Evolutionary conservation across 2,113 vertebrate species (phyloP).

Genomic region (Centropristis striata): DNA sequence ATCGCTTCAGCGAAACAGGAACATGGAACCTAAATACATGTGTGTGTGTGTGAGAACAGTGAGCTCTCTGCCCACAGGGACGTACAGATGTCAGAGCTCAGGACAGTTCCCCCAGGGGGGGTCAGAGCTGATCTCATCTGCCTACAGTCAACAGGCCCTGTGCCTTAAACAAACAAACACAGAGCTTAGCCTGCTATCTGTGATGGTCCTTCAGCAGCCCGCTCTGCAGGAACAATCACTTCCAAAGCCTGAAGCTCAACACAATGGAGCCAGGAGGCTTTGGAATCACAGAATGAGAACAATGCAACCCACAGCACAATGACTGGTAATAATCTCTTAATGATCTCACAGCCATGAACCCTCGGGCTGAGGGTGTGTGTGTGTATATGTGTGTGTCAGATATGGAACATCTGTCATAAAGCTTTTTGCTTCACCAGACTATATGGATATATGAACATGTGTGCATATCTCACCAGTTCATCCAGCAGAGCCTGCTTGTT

Average conservation of each 20-base stretch:
- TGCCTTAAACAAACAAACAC: conserved; percentile 84
- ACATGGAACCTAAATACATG: conserved; percentile 37
- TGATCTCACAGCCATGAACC: conserved; percentile 69
- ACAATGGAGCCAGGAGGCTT: conserved; percentile 81
- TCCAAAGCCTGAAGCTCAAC: conserved; percentile 78
- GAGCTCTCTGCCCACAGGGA: conserved; percentile 51
- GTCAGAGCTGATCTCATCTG: conserved; percentile 75
- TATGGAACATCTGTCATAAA: conserved; percentile 32
- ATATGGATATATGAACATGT: conserved; percentile 1
- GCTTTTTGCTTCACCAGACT: conserved; percentile 24
- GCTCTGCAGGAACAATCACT: conserved; percentile 78
- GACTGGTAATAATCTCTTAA: conserved; percentile 81
- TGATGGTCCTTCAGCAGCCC: conserved; percentile 73
- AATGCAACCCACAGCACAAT: conserved; percentile 72
- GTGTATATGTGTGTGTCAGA: conserved; percentile 15
- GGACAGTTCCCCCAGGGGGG: conserved; percentile 52
- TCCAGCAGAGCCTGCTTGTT: conserved; percentile 97
- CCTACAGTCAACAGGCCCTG: conserved; percentile 77
- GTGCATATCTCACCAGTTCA: conserved; percentile 89
- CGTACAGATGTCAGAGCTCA: conserved; percentile 69
- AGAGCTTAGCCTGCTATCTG: conserved; percentile 77
- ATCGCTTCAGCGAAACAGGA: conserved; percentile 1
- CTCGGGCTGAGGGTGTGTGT: conserved; percentile 44
- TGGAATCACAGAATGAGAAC: conserved; percentile 79
- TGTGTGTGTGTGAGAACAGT: conserved; percentile 26